These are phyloP conservation scores for Bombus superbus DNA, from an alignment of 1,140 invertebrate species.

Conservation along the genomic window DNA sequence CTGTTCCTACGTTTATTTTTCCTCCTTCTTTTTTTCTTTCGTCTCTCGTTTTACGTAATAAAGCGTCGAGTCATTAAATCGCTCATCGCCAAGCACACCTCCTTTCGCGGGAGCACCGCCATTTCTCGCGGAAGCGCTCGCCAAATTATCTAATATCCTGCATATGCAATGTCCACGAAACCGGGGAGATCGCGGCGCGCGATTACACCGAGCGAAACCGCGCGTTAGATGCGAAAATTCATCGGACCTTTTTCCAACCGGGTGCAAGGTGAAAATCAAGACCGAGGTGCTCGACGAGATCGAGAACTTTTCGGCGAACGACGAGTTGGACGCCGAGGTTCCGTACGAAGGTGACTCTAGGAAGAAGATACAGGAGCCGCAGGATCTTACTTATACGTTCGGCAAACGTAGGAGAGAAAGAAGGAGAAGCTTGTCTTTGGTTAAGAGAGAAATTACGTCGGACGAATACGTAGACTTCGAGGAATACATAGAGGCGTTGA, in stretches of 20 bases:
- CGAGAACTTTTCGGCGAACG: slow-evolving; percentile 54
- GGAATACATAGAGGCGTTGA: slow-evolving; percentile 50
- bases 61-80: neutral
- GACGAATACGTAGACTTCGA: slow-evolving; percentile 58
- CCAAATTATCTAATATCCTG: slow-evolving; percentile 53
- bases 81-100: neutral
- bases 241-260: neutral
- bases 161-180: slow-evolving; percentile 29
- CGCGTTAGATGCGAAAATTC: neutral
- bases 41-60: slow-evolving; percentile 5
- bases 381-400: neutral
- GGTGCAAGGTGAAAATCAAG: slow-evolving; percentile 54
- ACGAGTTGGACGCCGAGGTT: slow-evolving; percentile 39
- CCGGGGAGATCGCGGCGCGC: slow-evolving; percentile 4
- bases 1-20: neutral
- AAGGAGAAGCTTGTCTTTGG: slow-evolving; percentile 9
- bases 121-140: slow-evolving; percentile 38
- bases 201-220: slow-evolving; percentile 9
- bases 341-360: neutral
- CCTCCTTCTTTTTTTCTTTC: neutral
- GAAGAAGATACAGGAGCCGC: slow-evolving; percentile 6
- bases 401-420: neutral
- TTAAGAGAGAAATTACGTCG: slow-evolving; percentile 1
- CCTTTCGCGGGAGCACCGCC: neutral
- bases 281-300: slow-evolving; percentile 56